Evolutionary conservation across 1,140 invertebrate species (phyloP), one percentile per base, ranked within the genome.

Genomic region (Manduca sexta): DNA sequence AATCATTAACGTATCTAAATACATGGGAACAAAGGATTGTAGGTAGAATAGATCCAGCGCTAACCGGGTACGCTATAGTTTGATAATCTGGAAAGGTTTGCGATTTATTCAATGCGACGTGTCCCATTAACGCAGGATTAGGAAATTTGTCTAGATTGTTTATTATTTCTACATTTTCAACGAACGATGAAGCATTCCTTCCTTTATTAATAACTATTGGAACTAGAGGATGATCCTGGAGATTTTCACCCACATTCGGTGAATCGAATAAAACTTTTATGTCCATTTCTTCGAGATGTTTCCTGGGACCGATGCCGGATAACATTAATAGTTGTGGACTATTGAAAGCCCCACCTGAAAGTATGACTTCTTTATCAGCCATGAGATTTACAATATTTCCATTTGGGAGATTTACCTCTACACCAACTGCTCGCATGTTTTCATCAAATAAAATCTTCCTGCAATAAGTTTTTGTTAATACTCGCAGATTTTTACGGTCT

Each of bases 211-310:
- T 38, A 4, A 8, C 11, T 3, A 47, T 92, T 74, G 42, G 91
- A 88, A 72, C 91, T 85, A 70, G 93, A 89, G 29, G 93, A 64
- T 93, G 92, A 66, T 93, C 91, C 15, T 92, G 92, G 4, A 94
- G 69, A 70, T 94, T 93, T 34, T 87, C 74, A 0, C 93, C 93
- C 3, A 94, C 93, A 10, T 52, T 45, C 1, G 89, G 90, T 11
- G 92, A 78, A 64, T 93, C 86, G 13, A 76, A 40, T 2, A 88
- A 53, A 0, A 89, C 52, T 0, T 74, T 40, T 5, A 91, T 87
- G 5, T 69, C 70, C 10, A 82, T 51, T 35, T 69, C 58, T 45
- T 66, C 39, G 5, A 76, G 51, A 48, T 75, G 64, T 15, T 62
- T 40, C 69, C 72, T 54, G 56, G 71, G 64, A 55, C 86, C 68